Percentiles rank a stretch among this genome's conserved stretches.
Conservation (phyloP, 2,797 vertebrate species). For the Lacerta bilineata region DNA sequence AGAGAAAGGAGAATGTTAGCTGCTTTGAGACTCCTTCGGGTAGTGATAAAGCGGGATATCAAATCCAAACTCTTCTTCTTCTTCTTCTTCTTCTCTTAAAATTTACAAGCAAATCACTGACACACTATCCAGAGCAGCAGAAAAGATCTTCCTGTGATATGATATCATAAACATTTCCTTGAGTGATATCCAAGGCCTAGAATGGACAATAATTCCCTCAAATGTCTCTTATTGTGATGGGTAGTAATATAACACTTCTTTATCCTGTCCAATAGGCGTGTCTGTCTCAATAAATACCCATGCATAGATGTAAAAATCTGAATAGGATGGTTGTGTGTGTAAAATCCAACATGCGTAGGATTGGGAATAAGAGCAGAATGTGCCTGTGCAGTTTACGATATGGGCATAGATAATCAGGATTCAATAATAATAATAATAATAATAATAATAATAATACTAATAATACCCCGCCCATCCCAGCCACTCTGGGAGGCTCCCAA, state of each 20-base stretch:
- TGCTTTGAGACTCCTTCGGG: no score
- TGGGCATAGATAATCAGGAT: neutral
- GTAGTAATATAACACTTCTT: no score
- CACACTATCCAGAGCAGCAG: no score
- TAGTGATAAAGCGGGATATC: no score
- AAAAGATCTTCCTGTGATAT: neutral
- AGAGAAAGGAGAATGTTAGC: no score
- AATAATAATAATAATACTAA: no score
- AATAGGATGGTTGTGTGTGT: neutral
- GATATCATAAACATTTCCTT: neutral
- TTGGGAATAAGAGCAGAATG: neutral
- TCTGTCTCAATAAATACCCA: no score
- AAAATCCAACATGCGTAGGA: neutral
- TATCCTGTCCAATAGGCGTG: neutral
- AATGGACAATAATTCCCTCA: neutral
- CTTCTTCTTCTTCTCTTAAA: neutral
- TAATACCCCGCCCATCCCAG: no score
- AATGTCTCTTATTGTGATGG: neutral
- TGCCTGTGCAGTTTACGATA: no score
- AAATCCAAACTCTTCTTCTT: no score
- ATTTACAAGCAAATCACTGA: slow-evolving; percentile 16
- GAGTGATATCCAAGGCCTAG: neutral
- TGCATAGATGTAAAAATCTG: neutral
- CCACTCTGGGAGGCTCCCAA: no score
- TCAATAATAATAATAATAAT: no score